These are phyloP conservation scores for Alethe diademata DNA, from an alignment of 2,113 vertebrate species.

Conservation along the genomic window DNA sequence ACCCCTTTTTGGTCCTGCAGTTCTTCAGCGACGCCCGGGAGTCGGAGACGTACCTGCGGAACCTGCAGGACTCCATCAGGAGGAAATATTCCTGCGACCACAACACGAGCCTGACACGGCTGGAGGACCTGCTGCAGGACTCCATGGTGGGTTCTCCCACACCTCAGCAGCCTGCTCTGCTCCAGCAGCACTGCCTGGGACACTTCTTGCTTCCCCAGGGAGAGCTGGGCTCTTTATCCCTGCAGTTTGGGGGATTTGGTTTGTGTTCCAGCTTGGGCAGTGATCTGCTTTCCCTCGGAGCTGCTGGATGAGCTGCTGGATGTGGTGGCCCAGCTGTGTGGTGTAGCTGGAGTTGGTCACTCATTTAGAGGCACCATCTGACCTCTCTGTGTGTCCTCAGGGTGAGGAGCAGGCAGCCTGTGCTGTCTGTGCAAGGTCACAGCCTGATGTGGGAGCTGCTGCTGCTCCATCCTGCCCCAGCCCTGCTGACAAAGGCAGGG, in stretches of 20 bases:
- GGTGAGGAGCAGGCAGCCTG: not conserved
- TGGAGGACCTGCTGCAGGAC: slow-evolving; percentile 97
- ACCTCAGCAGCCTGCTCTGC: not conserved
- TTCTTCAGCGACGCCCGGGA: slow-evolving; percentile 91
- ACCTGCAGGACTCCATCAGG: slow-evolving; percentile 94
- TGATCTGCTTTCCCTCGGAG: not conserved
- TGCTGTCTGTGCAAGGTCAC: not conserved
- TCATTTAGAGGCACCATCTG: not conserved
- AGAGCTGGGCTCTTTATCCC: not conserved
- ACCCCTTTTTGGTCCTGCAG: slow-evolving; percentile 62
- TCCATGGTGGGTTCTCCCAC: slow-evolving; percentile 87
- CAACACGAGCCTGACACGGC: slow-evolving; percentile 86
- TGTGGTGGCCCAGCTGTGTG: not conserved
- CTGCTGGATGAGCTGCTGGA: not conserved
- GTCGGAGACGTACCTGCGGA: slow-evolving; percentile 87
- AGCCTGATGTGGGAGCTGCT: not conserved
- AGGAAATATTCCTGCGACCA: slow-evolving; percentile 94
- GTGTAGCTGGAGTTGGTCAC: not conserved
- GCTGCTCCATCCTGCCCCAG: not conserved
- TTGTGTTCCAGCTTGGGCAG: rapidly evolving
- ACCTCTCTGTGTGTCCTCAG: not conserved
- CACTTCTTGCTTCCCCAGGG: not conserved
- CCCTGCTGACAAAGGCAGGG: not conserved
- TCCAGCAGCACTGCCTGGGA: not conserved
- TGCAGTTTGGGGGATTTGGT: rapidly evolving